Evolutionary conservation across 2,797 vertebrate species (phyloP).

Genomic region (Eupleurogrammus muticus): DNA sequence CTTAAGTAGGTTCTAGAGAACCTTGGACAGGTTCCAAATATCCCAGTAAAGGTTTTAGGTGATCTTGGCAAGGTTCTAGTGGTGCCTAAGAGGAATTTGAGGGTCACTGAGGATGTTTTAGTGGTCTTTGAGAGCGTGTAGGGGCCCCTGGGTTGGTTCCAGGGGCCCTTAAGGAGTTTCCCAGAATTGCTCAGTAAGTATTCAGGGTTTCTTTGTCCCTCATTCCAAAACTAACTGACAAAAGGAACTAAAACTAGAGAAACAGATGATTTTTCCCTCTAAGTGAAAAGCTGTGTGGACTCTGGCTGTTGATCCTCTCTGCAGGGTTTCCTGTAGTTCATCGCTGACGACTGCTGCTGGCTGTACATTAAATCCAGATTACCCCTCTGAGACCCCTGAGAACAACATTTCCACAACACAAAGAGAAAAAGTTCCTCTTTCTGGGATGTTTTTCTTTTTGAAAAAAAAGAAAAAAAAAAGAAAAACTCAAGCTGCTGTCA

Average conservation of each 20-base stretch:
- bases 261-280: constrained; percentile 25
- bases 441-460: constrained; percentile 53
- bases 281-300: constrained; percentile 40
- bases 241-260: constrained; percentile 19
- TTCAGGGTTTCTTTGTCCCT: not conserved
- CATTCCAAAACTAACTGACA: constrained; percentile 45
- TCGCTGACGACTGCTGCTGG: constrained; percentile 45
- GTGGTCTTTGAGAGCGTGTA: not conserved
- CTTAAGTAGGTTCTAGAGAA: not conserved
- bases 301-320: constrained; percentile 53
- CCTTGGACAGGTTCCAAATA: no score
- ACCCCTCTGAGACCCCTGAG: constrained; percentile 64
- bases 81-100: not conserved
- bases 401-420: constrained; percentile 47
- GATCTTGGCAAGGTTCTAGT: not conserved
- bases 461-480: not conserved
- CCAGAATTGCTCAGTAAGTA: constrained; percentile 9
- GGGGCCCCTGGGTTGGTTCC: not conserved
- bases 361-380: constrained; percentile 65
- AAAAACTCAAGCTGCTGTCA: constrained; percentile 45
- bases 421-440: constrained; percentile 31
- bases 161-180: not conserved
- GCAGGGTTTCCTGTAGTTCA: constrained; percentile 56
- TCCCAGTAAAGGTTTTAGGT: not conserved
- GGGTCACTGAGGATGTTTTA: not conserved